Evolutionary conservation across 2,888 invertebrate genomes (phyloP).

Genomic region (Tipula confusa): DNA sequence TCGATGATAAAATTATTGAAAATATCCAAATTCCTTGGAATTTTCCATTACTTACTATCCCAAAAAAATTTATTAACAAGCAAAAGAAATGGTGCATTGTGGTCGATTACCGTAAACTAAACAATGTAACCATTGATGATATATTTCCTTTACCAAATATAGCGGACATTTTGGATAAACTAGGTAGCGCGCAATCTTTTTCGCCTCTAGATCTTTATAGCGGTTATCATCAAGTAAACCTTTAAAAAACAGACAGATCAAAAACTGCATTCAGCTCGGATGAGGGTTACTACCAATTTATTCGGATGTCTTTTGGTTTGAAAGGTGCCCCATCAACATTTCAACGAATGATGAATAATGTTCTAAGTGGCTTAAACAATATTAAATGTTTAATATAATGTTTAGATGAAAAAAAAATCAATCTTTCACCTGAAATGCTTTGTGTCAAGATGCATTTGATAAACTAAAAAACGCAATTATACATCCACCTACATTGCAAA

Average conservation of each 20-base stretch:
- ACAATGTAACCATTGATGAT: neutral
- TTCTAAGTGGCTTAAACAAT: neutral
- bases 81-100: neutral
- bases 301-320: neutral
- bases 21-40: neutral
- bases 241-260: neutral
- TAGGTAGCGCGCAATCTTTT: neutral
- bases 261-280: neutral
- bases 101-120: neutral
- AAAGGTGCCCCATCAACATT: too few relatives aligned
- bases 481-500: too few relatives aligned
- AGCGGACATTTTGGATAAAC: neutral
- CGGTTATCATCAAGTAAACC: neutral
- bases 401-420: too few relatives aligned
- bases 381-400: slow-evolving; percentile 27
- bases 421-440: too few relatives aligned
- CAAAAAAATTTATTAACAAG: neutral
- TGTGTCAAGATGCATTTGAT: too few relatives aligned
- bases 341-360: neutral
- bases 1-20: neutral
- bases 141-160: neutral
- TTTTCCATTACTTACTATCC: neutral
- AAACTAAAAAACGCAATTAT: too few relatives aligned
- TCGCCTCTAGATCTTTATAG: neutral
- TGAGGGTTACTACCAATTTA: neutral